Base-by-base conservation (phyloP, 2,113 vertebrate genomes). In the Gavialis gangeticus region DNA sequence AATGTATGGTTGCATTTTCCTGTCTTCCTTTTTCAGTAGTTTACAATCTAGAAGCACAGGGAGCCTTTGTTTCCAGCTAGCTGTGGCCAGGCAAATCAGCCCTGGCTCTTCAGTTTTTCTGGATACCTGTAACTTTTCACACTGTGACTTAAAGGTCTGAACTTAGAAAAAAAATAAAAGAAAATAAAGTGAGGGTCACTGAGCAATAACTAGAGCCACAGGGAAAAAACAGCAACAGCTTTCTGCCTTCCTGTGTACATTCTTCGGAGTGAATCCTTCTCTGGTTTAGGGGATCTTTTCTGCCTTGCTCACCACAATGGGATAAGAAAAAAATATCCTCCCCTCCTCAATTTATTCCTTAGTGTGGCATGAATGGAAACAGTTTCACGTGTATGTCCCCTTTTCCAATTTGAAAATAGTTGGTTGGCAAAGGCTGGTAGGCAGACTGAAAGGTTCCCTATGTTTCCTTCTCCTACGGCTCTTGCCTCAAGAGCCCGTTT, bases 91-190 rank as follows among this genome's bases (percentile, higher is more conserved):
- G 85, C 94, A 92, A 96, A 93, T 97, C 96, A 96, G 90, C 90
- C 96, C 96, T 97, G 96, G 96, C 96, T 97, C 97, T 98, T 98
- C 98, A 98, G 98, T 97, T 98, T 97, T 95, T 96, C 91, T 96
- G 95, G 78, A 96, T 97, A 97, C 96, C 97, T 98, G 96, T 97
- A 98, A 97, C 91, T 96, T 92, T 93, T 96, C 88, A 97, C 91
- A 97, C 91, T 89, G 93, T 81, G 87, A 96, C 84, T 96, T 87
- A 92, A 85, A 96, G 93, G 96, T 96, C 93, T 95, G 96, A 27
- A 88, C 91, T 96, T 90, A 94, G 87, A 95, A 95, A 93, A 46
- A 46, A 87, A 87, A 82, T 81, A 64, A 56, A 63, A 55, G 19
- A n/a, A 28, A 3, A 6, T n/a, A 4, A 10, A 18, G 91, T 93